Evolutionary conservation across 2,888 invertebrate species (phyloP).

Genomic region (Ormyrus thymus): DNA sequence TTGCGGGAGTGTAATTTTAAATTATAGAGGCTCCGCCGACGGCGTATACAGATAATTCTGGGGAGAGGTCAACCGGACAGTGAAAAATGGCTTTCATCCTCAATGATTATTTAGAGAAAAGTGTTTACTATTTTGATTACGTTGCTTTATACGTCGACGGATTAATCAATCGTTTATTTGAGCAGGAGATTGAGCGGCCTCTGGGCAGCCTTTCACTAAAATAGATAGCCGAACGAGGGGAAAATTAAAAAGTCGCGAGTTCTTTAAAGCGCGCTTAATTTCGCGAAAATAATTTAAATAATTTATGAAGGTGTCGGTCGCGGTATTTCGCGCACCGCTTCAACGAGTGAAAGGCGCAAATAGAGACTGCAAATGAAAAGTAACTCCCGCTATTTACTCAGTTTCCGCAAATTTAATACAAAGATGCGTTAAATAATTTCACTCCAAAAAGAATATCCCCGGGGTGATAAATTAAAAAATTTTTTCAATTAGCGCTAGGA

Average conservation of each 20-base stretch:
- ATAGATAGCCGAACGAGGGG: no score
- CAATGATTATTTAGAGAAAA: not conserved
- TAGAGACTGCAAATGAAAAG: no score
- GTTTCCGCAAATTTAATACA: no score
- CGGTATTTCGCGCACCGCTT: not conserved
- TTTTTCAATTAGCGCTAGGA: slow-evolving; percentile 51
- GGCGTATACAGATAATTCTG: not conserved
- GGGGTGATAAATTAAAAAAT: slow-evolving; percentile 42
- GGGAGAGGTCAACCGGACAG: slow-evolving; percentile 27
- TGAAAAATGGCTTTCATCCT: slow-evolving; percentile 34
- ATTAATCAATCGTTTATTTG: slow-evolving; percentile 11
- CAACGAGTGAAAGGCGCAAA: no score
- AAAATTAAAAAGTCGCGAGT: no score
- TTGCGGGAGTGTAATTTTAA: slow-evolving; percentile 38
- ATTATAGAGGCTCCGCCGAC: slow-evolving; percentile 10
- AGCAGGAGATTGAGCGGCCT: no score
- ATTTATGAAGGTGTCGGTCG: not conserved
- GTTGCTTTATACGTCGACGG: not conserved
- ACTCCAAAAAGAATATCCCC: slow-evolving; percentile 23
- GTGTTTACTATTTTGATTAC: slow-evolving; percentile 1
- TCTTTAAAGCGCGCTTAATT: no score
- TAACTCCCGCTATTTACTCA: no score
- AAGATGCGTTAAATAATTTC: not conserved
- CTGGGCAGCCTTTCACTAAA: no score
- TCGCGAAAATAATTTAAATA: not conserved